Conservation (phyloP, 2,888 invertebrate species). For the Dolichopus griseipennis region DNA sequence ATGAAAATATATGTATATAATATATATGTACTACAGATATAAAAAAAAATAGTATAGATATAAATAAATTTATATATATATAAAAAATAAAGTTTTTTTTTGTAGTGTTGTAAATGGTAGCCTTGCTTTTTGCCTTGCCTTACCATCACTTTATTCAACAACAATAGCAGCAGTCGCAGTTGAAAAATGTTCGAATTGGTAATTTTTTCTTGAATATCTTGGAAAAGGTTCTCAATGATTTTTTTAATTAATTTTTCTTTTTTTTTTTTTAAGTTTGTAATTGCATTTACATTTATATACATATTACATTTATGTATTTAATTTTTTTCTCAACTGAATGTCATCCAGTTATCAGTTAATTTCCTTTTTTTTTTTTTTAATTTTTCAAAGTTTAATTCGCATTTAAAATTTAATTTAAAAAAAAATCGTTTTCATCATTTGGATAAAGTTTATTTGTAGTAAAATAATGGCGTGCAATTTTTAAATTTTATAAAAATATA, state of each 20-base stretch:
- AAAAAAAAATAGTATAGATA: background rate
- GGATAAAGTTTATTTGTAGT: background rate
- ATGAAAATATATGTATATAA: background rate
- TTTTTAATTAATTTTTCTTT: too few relatives aligned
- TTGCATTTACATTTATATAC: too few relatives aligned
- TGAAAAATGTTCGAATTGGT: conserved; percentile 6
- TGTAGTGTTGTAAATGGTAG: background rate
- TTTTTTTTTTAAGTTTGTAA: too few relatives aligned
- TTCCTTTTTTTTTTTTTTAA: too few relatives aligned
- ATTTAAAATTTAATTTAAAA: too few relatives aligned
- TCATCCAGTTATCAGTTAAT: too few relatives aligned
- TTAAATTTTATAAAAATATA: too few relatives aligned
- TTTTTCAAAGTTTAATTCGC: too few relatives aligned
- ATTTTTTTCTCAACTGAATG: too few relatives aligned
- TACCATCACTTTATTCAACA: background rate
- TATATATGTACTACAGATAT: background rate
- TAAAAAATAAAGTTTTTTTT: too few relatives aligned
- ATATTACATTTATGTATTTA: too few relatives aligned
- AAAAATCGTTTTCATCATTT: background rate
- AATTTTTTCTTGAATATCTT: background rate
- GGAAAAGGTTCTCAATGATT: background rate
- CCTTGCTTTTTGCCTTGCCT: background rate
- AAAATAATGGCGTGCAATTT: background rate
- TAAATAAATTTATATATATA: background rate
- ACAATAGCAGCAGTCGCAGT: background rate